Evolutionary conservation across 2,113 vertebrate genomes (phyloP), one percentile per base, ranked within the genome.

Genomic region (Neogale vison): DNA sequence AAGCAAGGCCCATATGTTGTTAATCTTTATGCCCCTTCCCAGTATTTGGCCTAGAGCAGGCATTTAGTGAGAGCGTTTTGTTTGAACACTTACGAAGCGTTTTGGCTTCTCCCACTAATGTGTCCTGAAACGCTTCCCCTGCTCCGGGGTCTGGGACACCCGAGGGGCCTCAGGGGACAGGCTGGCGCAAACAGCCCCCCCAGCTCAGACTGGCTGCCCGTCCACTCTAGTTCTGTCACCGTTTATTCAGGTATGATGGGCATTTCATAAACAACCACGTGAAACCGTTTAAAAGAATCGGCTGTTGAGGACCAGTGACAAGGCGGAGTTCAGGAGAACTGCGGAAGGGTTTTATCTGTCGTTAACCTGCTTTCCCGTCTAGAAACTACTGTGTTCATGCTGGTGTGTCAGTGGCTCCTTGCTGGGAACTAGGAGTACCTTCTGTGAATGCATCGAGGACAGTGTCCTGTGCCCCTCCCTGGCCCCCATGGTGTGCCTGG

Each of bases 1-100:
- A 92, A 74, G 84, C 95, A 71, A 88, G 59, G 84, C 36, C 84
- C 59, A 55, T 72, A 15, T 52, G 95, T 86, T 85, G 63, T 80
- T 86, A 42, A 72, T 88, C 59, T 95, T 14, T 4, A 47, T 50
- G 7, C 79, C 34, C 13, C 36, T 88, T 88, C 42, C 59, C 76
- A 59, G 86, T 24, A 7, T 93, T 86, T 65, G 67, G 84, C 76
- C 74, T n/a, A 21, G 23, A 36, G 26, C 8, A 50, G 82, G 50
- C 31, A 15, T 72, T 59, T 24, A 83, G 74, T 82, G 61, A 50
- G 61, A 3, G 7, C 0, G 3, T 69, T 79, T 76, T 18, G 31
- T 95, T 50, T 21, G 82, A 61, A 88, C 31, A 31, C 77, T 84
- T 55, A 36, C 4, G 47, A 76, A 81, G 65, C 8, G 13, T 59